A percentile compares a stretch with the other conserved stretches of the same genome.
These are phyloP conservation scores for Cantharis lateralis DNA, from an alignment of 2,888 invertebrate species.

Conservation along the genomic window DNA sequence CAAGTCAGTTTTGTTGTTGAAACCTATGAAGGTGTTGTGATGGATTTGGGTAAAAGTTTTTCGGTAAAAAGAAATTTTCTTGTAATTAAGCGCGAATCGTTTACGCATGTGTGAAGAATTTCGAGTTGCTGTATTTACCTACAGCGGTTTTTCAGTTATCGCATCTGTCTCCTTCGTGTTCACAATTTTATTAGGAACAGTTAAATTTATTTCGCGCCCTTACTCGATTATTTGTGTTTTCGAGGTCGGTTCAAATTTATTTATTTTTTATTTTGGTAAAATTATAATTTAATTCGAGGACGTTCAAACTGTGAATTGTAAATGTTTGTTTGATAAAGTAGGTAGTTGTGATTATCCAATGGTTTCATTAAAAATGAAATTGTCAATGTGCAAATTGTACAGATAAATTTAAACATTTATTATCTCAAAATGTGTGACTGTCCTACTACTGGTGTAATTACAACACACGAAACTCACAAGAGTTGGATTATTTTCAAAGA, in stretches of 20 bases:
- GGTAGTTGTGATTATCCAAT: not conserved
- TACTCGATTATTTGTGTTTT: constrained; percentile 15
- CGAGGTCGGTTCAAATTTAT: constrained; percentile 5
- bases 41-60: not conserved
- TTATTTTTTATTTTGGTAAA: not conserved
- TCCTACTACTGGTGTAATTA: constrained; percentile 64
- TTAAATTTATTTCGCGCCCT: constrained; percentile 11
- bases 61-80: not conserved
- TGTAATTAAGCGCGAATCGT: constrained; percentile 13
- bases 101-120: constrained; percentile 31
- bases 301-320: not conserved
- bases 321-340: not conserved
- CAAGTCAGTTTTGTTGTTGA: not conserved
- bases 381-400: not conserved
- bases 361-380: not conserved
- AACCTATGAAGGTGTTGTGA: not conserved
- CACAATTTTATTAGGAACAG: constrained; percentile 10
- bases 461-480: constrained; percentile 71
- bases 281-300: constrained; percentile 3
- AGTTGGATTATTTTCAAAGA: constrained; percentile 80
- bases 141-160: constrained; percentile 36
- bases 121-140: constrained; percentile 23
- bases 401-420: not conserved
- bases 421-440: constrained; percentile 60
- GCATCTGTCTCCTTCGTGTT: constrained; percentile 26